phyloP scores from a whole-genome alignment of 2,113 vertebrate species.

The Illadopsis cleaveri region DNA sequence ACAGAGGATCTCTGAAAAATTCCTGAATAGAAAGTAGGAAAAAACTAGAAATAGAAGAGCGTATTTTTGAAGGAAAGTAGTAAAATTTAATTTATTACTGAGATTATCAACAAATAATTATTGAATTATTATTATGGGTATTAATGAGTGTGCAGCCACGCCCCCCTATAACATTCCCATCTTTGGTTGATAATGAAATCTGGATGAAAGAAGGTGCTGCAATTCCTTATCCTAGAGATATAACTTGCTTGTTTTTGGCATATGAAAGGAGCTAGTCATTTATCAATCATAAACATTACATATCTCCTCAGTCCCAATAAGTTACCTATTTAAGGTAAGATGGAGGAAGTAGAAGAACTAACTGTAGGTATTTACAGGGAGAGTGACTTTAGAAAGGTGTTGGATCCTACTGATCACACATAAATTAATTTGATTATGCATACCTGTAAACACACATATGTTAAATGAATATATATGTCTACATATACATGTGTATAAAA shows the following conservation, averaged over 20 bases:
- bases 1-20: not conserved
- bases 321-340: not conserved
- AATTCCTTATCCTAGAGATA: not conserved
- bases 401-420: not conserved
- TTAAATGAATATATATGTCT: not conserved
- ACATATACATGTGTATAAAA: not conserved
- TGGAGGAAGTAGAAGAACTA: not conserved
- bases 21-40: not conserved
- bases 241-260: not conserved
- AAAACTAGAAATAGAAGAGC: not conserved
- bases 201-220: not conserved
- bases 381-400: not conserved
- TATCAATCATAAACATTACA: not conserved
- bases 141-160: rapidly evolving
- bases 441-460: not conserved
- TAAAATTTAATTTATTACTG: not conserved
- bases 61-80: not conserved
- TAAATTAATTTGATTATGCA: not conserved
- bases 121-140: not conserved
- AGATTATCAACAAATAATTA: not conserved
- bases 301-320: not conserved
- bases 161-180: not conserved
- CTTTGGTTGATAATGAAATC: not conserved
- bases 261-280: not conserved
- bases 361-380: not conserved